Base-by-base conservation (phyloP, 2,888 invertebrate species). In the Sesia apiformis region DNA sequence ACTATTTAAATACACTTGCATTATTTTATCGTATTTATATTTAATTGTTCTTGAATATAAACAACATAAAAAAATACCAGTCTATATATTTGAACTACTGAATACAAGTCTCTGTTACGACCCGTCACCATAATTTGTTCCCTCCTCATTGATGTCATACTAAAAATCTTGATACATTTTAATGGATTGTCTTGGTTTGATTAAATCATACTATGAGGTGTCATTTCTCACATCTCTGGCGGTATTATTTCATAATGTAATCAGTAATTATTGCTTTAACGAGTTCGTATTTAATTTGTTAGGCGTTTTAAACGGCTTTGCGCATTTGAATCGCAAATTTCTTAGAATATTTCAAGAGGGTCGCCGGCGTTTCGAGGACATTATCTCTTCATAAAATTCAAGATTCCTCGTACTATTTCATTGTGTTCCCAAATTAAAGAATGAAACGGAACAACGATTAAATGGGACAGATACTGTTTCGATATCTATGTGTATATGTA, bases 241-340 rank as follows among this genome's bases (percentile, higher is more conserved):
- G 63, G 72, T 80, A 78, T 79, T 81, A 84, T 81, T 79, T 78
- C 74, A 82, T 86, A 84, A 84, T 82, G 76, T 84, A 86, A 85
- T 87, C 87, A 87, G 88, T 84, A 87, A 89, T 88, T 86, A 83
- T 83, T 78, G 80, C 83, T 81, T 81, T 84, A 86, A 85, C 88
- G 85, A 87, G 86, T 81, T 84, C 76, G 84, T 81, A 83, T 86
- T 85, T 87, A 88, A 89, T 89, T 89, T 88, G 88, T 88, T 84
- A 88, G 88, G 85, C 87, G 86, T 88, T 86, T 85, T 83, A 88
- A 87, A 88, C 87, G 88, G 87, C 88, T 88, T 87, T 84, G 73
- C 84, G 82, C 80, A 89, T 89, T 89, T 89, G 88, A 89, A 88
- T 88, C 87, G 80, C 88, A 89, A 89, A 89, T 89, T 88, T 84